Percentiles rank a stretch among this genome's conserved stretches.
These are phyloP conservation scores for Pogona vitticeps DNA, from an alignment of 2,113 vertebrate genomes.

Conservation along the genomic window DNA sequence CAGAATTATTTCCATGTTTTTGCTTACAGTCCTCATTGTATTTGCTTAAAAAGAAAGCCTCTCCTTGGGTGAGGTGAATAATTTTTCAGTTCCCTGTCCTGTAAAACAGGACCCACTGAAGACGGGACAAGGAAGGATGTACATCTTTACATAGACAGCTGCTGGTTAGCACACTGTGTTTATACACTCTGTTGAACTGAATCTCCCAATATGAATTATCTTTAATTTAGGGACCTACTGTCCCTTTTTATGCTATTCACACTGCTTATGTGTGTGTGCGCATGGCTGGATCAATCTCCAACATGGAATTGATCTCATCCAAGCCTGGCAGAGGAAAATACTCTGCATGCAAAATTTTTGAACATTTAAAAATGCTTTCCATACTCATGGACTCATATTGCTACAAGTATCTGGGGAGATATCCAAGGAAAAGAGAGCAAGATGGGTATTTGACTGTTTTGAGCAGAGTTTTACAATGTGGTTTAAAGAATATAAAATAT, in stretches of 20 bases:
- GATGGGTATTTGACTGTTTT: background rate
- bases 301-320: background rate
- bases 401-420: background rate
- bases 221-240: no score
- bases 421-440: background rate
- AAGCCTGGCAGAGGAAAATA: background rate
- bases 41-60: no score
- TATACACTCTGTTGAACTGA: background rate
- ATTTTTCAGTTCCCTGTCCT: no score
- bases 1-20: no score
- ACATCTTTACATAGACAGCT: background rate
- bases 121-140: no score
- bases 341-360: background rate
- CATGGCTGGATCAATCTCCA: background rate
- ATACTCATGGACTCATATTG: background rate
- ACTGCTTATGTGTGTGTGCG: background rate
- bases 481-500: slow-evolving; percentile 60
- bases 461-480: slow-evolving; percentile 15
- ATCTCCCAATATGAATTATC: background rate
- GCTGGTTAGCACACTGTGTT: background rate
- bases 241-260: background rate
- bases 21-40: no score
- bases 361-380: slow-evolving; percentile 24
- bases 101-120: no score
- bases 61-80: no score